phyloP scores from a whole-genome alignment of 2,113 vertebrate genomes.

The Sardina pilchardus region DNA sequence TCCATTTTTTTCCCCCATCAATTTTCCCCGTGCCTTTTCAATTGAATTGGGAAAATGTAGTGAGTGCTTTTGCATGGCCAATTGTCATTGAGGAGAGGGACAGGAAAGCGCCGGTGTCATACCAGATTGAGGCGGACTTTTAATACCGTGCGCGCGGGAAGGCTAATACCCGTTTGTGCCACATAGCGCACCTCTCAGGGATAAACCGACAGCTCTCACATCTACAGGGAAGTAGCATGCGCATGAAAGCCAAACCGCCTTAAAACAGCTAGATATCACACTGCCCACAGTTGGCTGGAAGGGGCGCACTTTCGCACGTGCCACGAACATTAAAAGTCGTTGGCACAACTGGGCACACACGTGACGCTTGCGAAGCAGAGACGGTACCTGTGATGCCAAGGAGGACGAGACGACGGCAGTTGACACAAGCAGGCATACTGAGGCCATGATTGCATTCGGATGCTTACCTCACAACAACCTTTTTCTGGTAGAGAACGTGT shows the following conservation, averaged over 20 bases:
- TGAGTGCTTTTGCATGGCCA: not conserved
- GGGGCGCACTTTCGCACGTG: not conserved
- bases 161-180: conserved; percentile 31
- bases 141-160: conserved; percentile 6
- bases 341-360: not conserved
- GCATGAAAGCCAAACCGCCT: not conserved
- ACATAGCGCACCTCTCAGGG: not conserved
- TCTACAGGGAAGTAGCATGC: not conserved
- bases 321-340: not conserved
- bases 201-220: not conserved
- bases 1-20: not conserved
- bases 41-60: not conserved
- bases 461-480: conserved; percentile 32
- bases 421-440: not conserved
- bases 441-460: not conserved
- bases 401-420: not conserved
- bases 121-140: conserved; percentile 59
- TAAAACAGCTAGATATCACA: not conserved
- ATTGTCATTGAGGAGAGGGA: not conserved
- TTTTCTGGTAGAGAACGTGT: conserved; percentile 12
- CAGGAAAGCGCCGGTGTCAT: not conserved
- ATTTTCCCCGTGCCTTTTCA: not conserved
- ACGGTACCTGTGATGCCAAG: not conserved
- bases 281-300: not conserved
- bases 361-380: not conserved